Base-by-base conservation (phyloP, 2,888 invertebrate species). In the Iselma pallidipennis region DNA sequence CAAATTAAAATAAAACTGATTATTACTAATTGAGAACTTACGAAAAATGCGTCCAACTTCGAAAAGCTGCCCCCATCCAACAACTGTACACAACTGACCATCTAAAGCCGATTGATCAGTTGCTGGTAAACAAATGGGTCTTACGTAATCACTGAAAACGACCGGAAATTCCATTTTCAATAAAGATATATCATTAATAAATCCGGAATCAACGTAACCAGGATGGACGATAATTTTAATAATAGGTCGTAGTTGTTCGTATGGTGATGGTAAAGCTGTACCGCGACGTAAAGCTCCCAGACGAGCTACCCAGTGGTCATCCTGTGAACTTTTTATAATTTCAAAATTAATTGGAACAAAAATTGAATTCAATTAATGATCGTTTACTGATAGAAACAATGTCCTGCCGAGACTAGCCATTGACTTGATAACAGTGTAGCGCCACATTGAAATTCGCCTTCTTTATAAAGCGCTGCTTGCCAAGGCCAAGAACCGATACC, bases 381-480 rank as follows among this genome's bases (percentile, higher is more conserved):
- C 65, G 84, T 86, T 86, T 78, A 92, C 92, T 88, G 89, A 78
- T 90, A 91, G 77, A 92, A 92, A 75, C 92, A 92, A 78, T 92
- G 92, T 37, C 91, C 91, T 49, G 92, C 92, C 0, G 91, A 91
- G 5, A 92, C 83, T 53, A 92, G 85, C 91, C 92, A 92, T 72
- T 85, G 84, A 59, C 87, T 84, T 12, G 87, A 85, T 66, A 92
- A 84, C 49, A 92, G 85, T 2, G 91, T 91, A 19, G 89, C 92
- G 19, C 92, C 92, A 78, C 92, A 92, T 81, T 92, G 92, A 83
- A 91, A 92, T 81, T 91, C 91, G 0, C 92, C 92, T 81, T 92
- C 91, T 74, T 91, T 89, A 82, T 92, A 92, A 21, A 92, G 84
- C 33, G 92, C 92, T n/a, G 91, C 91, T 83, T 91, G 91, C 92